These are phyloP conservation scores for Cephus pulcher DNA, from an alignment of 2,888 invertebrate genomes.

Conservation along the genomic window DNA sequence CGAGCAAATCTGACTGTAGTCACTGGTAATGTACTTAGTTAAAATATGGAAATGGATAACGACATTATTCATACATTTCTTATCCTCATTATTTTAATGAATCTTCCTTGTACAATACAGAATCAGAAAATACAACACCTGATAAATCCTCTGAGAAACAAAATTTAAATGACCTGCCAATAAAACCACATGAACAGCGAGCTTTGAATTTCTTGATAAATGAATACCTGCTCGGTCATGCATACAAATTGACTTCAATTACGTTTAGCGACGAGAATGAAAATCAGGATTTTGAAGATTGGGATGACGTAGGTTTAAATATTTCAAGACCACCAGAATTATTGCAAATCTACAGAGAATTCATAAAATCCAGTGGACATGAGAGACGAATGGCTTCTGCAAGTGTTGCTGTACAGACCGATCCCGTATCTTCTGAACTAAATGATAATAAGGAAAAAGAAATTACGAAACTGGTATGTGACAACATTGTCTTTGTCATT, in stretches of 20 bases:
- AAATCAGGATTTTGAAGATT: slow-evolving; percentile 91
- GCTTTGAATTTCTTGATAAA: slow-evolving; percentile 89
- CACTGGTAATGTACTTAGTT: slow-evolving; percentile 68
- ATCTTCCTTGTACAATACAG: slow-evolving; percentile 51
- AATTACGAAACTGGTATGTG: slow-evolving; percentile 42
- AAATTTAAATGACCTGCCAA: slow-evolving; percentile 63
- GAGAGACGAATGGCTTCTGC: slow-evolving; percentile 68
- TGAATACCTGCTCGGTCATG: slow-evolving; percentile 82
- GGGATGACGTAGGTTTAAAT: slow-evolving; percentile 92
- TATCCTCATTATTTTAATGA: neutral
- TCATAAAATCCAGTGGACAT: slow-evolving; percentile 65
- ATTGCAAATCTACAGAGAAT: slow-evolving; percentile 76
- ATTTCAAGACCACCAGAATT: slow-evolving; percentile 84
- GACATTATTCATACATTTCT: neutral
- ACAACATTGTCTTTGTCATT: neutral
- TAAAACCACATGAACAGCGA: slow-evolving; percentile 85
- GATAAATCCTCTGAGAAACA: slow-evolving; percentile 65
- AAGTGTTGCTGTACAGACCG: slow-evolving; percentile 59
- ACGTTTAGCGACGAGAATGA: slow-evolving; percentile 94
- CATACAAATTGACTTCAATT: slow-evolving; percentile 88
- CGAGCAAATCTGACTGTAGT: slow-evolving; percentile 85
- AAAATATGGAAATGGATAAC: neutral
- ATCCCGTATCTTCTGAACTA: slow-evolving; percentile 25
- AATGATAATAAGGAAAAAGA: slow-evolving; percentile 37
- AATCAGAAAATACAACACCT: slow-evolving; percentile 69